Base-by-base conservation (phyloP, 2,888 invertebrate genomes). In the Cephus pulcher region DNA sequence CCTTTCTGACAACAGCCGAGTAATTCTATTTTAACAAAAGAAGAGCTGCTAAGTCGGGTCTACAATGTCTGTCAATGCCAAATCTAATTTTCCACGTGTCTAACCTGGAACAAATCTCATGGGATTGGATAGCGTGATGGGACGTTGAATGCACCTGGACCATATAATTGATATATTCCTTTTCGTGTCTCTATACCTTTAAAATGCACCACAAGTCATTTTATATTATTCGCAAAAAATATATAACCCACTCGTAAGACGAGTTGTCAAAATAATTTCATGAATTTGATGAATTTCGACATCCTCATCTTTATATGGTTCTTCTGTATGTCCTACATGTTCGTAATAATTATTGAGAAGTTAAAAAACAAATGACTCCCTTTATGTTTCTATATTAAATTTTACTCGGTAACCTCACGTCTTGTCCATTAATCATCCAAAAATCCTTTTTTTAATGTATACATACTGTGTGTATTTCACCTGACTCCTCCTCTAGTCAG, bases 81-180 rank as follows among this genome's bases (percentile, higher is more conserved):
- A 77, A 82, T 78, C 69, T 80, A 78, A 80, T 82, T 81, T 82
- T 76, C 75, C 71, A 76, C 79, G 76, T 71, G 78, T 37, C 34
- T 37, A 79, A 68, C 76, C 68, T 56, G 11, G 69, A 30, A 34
- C 23, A 15, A 33, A 75, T n/a, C 34, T 68, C 23, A n/a, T 32
- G 23, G 33, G 71, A 32, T 56, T 37, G n/a, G 15, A 33, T 34
- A 35, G 15, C 12, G 11, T 74, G 56, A 12, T 1, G 34, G 33
- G n/a, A 34, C 33, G 68, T 30, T 69, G 40, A 32, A 30, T 68
- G 75, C 34, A 56, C 9, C 2, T 23, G 9, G 23, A 23, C 2
- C 15, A 23, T 56, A 56, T 56, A 56, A 23, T 9, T 9, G 9
- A 56, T 23, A 56, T 6, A 23, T 23, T 9, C 37, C 2, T 15